A percentile compares a stretch with the other conserved stretches of the same genome.
These are phyloP conservation scores for Ornithoptera priamus DNA, from an alignment of 2,888 invertebrate genomes.

Conservation along the genomic window DNA sequence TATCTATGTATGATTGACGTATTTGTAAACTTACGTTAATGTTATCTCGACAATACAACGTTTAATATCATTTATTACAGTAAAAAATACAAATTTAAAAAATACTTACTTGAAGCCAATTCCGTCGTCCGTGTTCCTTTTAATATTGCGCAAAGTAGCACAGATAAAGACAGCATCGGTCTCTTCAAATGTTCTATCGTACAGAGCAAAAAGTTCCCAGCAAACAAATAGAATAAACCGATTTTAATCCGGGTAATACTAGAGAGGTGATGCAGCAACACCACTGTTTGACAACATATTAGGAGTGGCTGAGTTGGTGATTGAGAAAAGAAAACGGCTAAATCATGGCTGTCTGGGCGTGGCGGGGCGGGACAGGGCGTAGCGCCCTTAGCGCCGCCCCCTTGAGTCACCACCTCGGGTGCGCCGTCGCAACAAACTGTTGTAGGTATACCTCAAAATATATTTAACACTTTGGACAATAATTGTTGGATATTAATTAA, in stretches of 20 bases:
- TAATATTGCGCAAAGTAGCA: conserved; percentile 14
- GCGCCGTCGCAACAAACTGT: conserved; percentile 52
- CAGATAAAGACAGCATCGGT: conserved; percentile 19
- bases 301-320: conserved; percentile 63
- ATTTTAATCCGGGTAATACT: conserved; percentile 19
- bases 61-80: background rate
- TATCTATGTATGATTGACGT: background rate
- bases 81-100: background rate
- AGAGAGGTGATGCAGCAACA: conserved; percentile 17
- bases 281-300: conserved; percentile 63
- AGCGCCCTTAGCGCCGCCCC: conserved; percentile 75
- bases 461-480: conserved; percentile 29
- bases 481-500: conserved; percentile 11
- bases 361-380: conserved; percentile 64
- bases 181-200: conserved; percentile 21
- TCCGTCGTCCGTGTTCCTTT: background rate
- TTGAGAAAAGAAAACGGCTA: conserved; percentile 66
- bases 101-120: conserved; percentile 20
- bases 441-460: conserved; percentile 20
- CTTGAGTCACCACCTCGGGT: conserved; percentile 59
- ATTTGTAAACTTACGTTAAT: background rate
- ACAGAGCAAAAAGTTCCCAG: conserved; percentile 15
- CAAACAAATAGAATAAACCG: conserved; percentile 27
- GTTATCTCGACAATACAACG: background rate
- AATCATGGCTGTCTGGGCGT: conserved; percentile 74